Conservation (phyloP, 2,888 invertebrate genomes). For the Phasia obesa region DNA sequence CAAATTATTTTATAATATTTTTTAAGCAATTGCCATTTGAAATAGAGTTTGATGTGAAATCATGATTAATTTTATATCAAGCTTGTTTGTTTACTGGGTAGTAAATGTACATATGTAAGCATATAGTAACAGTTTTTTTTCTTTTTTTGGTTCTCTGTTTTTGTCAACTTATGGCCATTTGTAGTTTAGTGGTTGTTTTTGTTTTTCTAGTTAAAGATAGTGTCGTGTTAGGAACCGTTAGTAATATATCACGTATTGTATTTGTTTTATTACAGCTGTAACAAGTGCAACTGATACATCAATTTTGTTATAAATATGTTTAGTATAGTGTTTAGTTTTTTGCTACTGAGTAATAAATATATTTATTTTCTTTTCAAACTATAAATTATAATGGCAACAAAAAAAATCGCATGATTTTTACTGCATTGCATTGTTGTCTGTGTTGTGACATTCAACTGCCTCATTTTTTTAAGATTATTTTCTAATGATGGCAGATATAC, state of each 20-base stretch:
- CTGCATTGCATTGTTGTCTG: constrained; percentile 46
- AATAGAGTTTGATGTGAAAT: too few species aligned
- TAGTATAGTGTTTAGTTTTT: constrained; percentile 17
- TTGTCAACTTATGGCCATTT: constrained; percentile 29
- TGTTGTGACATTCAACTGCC: constrained; percentile 27
- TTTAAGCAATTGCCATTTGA: too few species aligned
- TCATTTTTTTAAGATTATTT: constrained; percentile 29
- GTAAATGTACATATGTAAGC: neutral
- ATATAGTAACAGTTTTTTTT: constrained; percentile 4
- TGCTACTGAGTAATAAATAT: constrained; percentile 32
- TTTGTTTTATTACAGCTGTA: constrained; percentile 66
- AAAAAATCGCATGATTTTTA: constrained; percentile 7
- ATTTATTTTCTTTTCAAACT: constrained; percentile 8
- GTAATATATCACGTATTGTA: constrained; percentile 67
- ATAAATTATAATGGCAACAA: constrained; percentile 45
- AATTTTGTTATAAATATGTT: constrained; percentile 60
- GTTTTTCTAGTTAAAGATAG: neutral
- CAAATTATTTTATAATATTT: too few species aligned
- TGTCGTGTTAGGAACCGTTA: constrained; percentile 47
- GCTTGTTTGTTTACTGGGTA: too few species aligned
- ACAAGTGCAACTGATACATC: constrained; percentile 69
- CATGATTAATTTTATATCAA: too few species aligned
- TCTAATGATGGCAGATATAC: constrained; percentile 11
- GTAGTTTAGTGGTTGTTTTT: neutral
- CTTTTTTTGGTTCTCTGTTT: too few species aligned